Conservation (phyloP, 2,113 vertebrate genomes). For the Stomatorhinus ivindoensis region DNA sequence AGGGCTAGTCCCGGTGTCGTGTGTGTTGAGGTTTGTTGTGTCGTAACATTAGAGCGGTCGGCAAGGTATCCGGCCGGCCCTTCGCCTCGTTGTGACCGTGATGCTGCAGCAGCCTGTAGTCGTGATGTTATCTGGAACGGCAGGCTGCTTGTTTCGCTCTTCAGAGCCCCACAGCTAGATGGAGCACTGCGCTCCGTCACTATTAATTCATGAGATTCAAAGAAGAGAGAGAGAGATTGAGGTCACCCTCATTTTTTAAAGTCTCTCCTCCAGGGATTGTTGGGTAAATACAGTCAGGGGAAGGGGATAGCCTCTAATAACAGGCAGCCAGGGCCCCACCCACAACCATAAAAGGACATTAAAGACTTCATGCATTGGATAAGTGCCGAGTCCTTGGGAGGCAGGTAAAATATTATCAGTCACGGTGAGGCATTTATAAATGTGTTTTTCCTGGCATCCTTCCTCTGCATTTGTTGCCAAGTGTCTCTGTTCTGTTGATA, state of each 20-base stretch:
- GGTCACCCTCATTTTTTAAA: constrained; percentile 38
- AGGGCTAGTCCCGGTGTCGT: background rate
- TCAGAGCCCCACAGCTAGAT: background rate
- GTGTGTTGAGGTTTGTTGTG: background rate
- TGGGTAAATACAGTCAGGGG: constrained; percentile 25
- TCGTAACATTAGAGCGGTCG: background rate
- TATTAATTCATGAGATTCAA: constrained; percentile 38
- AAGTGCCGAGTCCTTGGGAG: background rate
- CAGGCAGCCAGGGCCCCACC: background rate
- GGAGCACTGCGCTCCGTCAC: background rate
- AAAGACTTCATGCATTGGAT: background rate
- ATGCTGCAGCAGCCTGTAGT: background rate
- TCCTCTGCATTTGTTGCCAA: background rate
- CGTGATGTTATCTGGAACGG: background rate
- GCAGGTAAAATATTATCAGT: background rate
- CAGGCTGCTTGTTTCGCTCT: constrained; percentile 29
- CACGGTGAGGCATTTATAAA: background rate
- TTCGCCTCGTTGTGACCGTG: background rate
- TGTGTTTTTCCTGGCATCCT: background rate
- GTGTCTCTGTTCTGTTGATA: background rate
- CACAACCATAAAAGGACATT: constrained; percentile 16
- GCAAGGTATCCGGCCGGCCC: background rate
- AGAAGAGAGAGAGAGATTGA: constrained; percentile 42
- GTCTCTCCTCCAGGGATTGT: constrained; percentile 10
- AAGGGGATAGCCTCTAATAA: constrained; percentile 8